A percentile compares a stretch with the other conserved stretches of the same genome.
phyloP scores from a whole-genome alignment of 1,140 invertebrate genomes.

The Cyclina sinensis region DNA sequence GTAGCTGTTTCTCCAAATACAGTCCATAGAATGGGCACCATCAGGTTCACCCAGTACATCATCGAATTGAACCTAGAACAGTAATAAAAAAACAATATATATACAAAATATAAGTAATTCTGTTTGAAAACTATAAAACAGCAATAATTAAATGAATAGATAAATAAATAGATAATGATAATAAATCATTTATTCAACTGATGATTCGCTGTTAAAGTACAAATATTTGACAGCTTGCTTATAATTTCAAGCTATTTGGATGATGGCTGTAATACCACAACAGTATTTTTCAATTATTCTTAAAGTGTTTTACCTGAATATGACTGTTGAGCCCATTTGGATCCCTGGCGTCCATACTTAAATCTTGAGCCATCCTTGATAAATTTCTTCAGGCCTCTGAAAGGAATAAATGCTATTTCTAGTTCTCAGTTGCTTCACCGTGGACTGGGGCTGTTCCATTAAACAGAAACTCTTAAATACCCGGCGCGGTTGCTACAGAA shows the following conservation, averaged over 20 bases:
- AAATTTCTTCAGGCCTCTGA: not conserved
- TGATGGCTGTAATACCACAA: too few relatives aligned
- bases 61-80: slow-evolving; percentile 88
- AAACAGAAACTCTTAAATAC: not conserved
- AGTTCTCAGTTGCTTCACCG: not conserved
- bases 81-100: not conserved
- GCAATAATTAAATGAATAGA: too few relatives aligned
- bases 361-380: slow-evolving; percentile 25
- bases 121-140: too few relatives aligned
- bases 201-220: too few relatives aligned
- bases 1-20: slow-evolving; percentile 91
- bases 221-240: too few relatives aligned
- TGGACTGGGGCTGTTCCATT: not conserved
- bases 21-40: slow-evolving; percentile 91
- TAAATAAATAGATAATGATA: too few relatives aligned
- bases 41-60: slow-evolving; percentile 93
- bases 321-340: slow-evolving; percentile 62
- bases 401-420: not conserved
- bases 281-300: too few relatives aligned
- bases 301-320: slow-evolving; percentile 62
- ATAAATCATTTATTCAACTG: too few relatives aligned
- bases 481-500: not conserved
- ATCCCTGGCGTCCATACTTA: slow-evolving; percentile 59
- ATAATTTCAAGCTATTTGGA: too few relatives aligned
- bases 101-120: too few relatives aligned